phyloP scores from a whole-genome alignment of 1,140 invertebrate species.

The Palaemon carinicauda region DNA sequence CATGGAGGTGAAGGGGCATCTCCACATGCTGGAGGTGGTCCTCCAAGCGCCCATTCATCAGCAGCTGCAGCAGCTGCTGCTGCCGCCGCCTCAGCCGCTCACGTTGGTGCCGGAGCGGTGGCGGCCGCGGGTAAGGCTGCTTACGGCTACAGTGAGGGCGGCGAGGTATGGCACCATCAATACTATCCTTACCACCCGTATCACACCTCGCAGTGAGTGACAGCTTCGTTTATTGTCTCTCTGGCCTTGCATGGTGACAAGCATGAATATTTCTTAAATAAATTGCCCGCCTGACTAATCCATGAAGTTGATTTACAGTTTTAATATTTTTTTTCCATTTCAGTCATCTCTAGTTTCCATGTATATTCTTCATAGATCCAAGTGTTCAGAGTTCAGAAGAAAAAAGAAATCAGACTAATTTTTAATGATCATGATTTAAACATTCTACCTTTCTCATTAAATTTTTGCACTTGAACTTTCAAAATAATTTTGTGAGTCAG shows the following conservation, averaged over 20 bases:
- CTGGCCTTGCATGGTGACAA: constrained; percentile 29
- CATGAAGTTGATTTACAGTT: neutral
- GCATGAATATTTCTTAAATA: too few species aligned
- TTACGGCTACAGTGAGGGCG: constrained; percentile 56
- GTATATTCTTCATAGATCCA: too few species aligned
- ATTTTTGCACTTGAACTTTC: too few species aligned
- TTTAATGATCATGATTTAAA: too few species aligned
- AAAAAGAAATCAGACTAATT: too few species aligned
- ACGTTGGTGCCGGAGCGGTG: constrained; percentile 37
- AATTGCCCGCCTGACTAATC: constrained; percentile 41
- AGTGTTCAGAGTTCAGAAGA: too few species aligned
- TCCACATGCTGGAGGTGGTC: constrained; percentile 4
- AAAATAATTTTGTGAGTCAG: too few species aligned
- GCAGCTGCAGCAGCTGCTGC: constrained; percentile 19
- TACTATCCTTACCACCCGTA: constrained; percentile 72
- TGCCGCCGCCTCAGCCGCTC: constrained; percentile 39
- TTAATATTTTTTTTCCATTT: too few species aligned
- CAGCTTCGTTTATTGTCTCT: constrained; percentile 59
- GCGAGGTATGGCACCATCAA: constrained; percentile 60
- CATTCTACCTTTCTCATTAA: too few species aligned
- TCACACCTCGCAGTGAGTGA: constrained; percentile 64
- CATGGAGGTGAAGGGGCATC: constrained; percentile 41
- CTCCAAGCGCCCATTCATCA: neutral
- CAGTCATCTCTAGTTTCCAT: too few species aligned
- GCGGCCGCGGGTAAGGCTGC: constrained; percentile 58